These are phyloP conservation scores for Phalacrocorax aristotelis DNA, from an alignment of 2,113 vertebrate genomes.

Conservation along the genomic window DNA sequence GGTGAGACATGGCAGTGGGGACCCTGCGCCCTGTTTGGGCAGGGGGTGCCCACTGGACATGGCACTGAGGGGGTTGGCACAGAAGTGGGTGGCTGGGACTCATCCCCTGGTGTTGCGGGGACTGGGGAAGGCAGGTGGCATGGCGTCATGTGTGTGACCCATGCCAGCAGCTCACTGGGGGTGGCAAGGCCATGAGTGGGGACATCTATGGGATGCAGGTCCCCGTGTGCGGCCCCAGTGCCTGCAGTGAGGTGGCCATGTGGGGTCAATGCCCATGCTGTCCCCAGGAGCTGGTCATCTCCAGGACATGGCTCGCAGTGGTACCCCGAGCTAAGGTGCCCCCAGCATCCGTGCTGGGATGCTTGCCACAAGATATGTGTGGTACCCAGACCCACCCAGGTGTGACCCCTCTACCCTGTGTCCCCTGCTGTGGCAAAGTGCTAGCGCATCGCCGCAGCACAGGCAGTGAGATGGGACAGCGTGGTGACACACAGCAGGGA, in stretches of 20 bases:
- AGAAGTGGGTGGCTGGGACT: accelerated
- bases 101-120: neutral
- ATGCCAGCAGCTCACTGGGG: neutral
- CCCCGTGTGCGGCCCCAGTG: accelerated
- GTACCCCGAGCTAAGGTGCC: neutral
- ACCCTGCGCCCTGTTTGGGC: neutral
- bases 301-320: accelerated
- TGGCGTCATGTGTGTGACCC: accelerated
- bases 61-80: neutral
- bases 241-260: neutral
- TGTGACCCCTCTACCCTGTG: neutral
- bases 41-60: accelerated
- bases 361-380: neutral
- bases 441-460: neutral
- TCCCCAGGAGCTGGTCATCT: neutral
- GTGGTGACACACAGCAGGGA: neutral
- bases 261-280: neutral
- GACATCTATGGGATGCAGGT: accelerated
- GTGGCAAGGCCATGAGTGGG: accelerated
- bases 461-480: neutral
- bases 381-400: neutral
- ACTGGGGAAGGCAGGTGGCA: neutral
- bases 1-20: accelerated
- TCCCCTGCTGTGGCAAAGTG: neutral
- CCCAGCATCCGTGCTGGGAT: accelerated